A percentile compares a stretch with the other conserved stretches of the same genome.
Conservation (phyloP, 2,113 vertebrate species). For the Heterocephalus glaber region DNA sequence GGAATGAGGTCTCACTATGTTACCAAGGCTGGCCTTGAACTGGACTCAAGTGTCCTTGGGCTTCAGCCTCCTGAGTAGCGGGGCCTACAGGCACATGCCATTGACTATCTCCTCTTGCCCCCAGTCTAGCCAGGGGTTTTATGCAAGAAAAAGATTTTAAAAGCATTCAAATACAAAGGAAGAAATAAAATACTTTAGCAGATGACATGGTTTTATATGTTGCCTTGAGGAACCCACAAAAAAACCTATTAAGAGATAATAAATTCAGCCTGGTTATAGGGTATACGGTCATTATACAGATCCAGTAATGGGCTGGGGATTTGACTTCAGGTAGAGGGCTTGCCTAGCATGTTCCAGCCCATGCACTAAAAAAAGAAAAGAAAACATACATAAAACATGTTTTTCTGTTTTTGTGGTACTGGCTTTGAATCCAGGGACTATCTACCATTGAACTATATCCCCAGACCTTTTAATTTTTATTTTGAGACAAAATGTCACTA, state of each 20-base stretch:
- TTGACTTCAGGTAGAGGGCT: background rate
- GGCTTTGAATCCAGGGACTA: background rate
- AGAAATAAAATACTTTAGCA: background rate
- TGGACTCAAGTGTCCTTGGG: background rate
- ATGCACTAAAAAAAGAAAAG: background rate
- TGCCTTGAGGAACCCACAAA: background rate
- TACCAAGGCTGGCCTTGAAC: background rate
- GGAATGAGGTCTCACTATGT: background rate
- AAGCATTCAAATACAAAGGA: background rate
- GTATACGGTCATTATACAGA: background rate
- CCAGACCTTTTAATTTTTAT: background rate
- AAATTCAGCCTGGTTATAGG: background rate
- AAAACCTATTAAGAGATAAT: background rate
- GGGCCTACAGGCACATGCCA: background rate
- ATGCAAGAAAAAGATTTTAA: background rate
- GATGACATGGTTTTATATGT: background rate
- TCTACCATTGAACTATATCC: background rate
- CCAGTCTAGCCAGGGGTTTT: background rate
- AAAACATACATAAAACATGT: background rate
- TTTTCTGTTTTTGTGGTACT: background rate
- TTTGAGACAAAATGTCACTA: background rate
- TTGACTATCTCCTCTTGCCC: background rate
- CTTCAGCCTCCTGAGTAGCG: background rate
- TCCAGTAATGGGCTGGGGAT: background rate
- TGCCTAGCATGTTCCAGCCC: background rate